Evolutionary conservation across 2,888 invertebrate genomes (phyloP), one percentile per base, ranked within the genome.

Genomic region (Seira musarum): DNA sequence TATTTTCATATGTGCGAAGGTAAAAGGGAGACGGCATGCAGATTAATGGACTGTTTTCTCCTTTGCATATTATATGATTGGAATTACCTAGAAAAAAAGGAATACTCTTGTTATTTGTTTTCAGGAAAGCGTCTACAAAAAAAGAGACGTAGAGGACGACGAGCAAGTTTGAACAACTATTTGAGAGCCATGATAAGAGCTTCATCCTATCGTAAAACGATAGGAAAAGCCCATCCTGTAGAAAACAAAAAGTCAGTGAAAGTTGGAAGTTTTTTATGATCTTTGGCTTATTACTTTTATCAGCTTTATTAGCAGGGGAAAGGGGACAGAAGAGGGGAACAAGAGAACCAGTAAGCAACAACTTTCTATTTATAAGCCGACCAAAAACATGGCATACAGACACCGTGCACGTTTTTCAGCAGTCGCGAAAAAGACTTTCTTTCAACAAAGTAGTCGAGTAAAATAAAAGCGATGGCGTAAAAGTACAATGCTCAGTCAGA

Each of bases 271-370:
- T 53, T 53, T 30, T 40, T 40, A 53, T 53, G 53, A 53, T 53
- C 53, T 53, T 53, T 53, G 53, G 53, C 53, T 53, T 53, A 53
- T 53, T 53, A 53, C 53, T 17, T 53, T 53, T 53, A 53, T 53
- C 53, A 53, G 53, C 17, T 53, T 53, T 30, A 30, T 30, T 53
- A 53, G 17, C 53, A 53, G 13, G 17, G 17, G 53, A 13, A 17
- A 53, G 15, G 53, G 13, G 53, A 53, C 40, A 40, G 40, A 40
- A 13, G 40, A 40, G 40, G 40, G 40, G 40, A 40, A 13, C n/a
- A n/a, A n/a, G 40, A 8, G 6, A 40, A 40, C 6, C 40, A 40
- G 15, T 53, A 53, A 53, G 53, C 17, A 53, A 53, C 53, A 53
- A 53, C 53, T 53, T 53, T 53, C 53, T 53, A 13, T 17, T 5